These are phyloP conservation scores for Ornithoptera alexandrae DNA, from an alignment of 2,888 invertebrate species.

Conservation along the genomic window DNA sequence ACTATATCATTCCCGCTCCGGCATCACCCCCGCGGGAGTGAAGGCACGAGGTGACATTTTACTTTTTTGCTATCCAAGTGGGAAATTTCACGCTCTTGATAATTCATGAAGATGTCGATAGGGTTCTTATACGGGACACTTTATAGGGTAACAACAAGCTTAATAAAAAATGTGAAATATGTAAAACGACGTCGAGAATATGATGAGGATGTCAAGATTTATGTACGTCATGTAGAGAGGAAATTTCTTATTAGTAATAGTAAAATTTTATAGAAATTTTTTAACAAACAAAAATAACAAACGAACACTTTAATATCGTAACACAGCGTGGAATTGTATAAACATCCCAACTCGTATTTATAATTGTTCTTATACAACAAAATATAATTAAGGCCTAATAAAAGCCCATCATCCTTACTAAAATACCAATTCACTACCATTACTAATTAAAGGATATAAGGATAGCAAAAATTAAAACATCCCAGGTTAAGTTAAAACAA, in stretches of 20 bases:
- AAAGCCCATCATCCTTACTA: no score
- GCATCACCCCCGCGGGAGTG: slow-evolving; percentile 41
- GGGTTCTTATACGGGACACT: slow-evolving; percentile 23
- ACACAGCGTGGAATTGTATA: no score
- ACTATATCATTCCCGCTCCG: slow-evolving; percentile 33
- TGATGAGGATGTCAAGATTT: not conserved
- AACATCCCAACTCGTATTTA: no score
- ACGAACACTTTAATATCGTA: not conserved
- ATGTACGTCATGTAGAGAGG: not conserved
- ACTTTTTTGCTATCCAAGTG: slow-evolving; percentile 46
- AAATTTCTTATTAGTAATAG: not conserved
- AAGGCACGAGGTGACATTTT: slow-evolving; percentile 56
- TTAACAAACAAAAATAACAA: not conserved
- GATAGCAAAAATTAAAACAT: no score
- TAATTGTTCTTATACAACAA: no score
- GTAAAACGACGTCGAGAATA: slow-evolving; percentile 6
- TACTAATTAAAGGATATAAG: no score
- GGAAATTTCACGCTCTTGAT: slow-evolving; percentile 56
- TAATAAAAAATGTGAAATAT: slow-evolving; percentile 18
- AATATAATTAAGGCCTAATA: no score
- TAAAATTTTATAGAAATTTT: not conserved
- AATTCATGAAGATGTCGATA: slow-evolving; percentile 59
- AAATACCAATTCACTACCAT: no score
- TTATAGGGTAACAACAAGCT: slow-evolving; percentile 26
- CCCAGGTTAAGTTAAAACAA: no score